phyloP scores from a whole-genome alignment of 2,113 vertebrate species.

The Mormyrus lacerda region DNA sequence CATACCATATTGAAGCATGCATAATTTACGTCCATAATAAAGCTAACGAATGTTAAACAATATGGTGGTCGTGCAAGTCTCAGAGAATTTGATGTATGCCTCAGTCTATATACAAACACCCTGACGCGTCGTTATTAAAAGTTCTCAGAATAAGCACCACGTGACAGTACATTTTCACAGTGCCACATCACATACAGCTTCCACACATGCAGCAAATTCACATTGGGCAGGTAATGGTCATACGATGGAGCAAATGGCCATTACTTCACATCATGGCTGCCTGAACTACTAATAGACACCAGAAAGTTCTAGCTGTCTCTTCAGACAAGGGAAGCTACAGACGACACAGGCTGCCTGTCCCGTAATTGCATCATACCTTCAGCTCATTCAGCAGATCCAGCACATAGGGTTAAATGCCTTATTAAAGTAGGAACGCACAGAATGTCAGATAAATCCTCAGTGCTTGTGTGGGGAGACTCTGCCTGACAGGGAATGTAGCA shows the following conservation, averaged over 20 bases:
- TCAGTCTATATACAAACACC: neutral
- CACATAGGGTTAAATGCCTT: slow-evolving; percentile 14
- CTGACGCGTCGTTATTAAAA: neutral
- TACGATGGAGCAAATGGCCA: neutral
- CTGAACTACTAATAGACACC: neutral
- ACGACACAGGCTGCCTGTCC: slow-evolving; percentile 7
- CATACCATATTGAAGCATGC: neutral
- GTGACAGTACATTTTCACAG: neutral
- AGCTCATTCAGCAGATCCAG: slow-evolving; percentile 11
- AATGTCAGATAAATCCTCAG: slow-evolving; percentile 5
- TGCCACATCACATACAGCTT: neutral
- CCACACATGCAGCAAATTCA: neutral
- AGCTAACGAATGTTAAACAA: neutral
- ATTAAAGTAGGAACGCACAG: slow-evolving; percentile 12
- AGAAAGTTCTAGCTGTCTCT: slow-evolving; percentile 5
- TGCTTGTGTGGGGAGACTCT: neutral
- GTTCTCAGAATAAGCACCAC: neutral
- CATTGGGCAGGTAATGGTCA: slow-evolving; percentile 18
- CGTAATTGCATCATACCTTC: slow-evolving; percentile 20
- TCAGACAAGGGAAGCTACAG: slow-evolving; percentile 21
- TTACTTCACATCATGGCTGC: neutral
- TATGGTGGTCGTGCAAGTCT: neutral
- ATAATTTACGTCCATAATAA: neutral
- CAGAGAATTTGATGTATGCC: neutral
- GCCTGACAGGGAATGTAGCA: neutral